phyloP scores from a whole-genome alignment of 2,888 invertebrate genomes.

The Scotopteryx bipunctaria region DNA sequence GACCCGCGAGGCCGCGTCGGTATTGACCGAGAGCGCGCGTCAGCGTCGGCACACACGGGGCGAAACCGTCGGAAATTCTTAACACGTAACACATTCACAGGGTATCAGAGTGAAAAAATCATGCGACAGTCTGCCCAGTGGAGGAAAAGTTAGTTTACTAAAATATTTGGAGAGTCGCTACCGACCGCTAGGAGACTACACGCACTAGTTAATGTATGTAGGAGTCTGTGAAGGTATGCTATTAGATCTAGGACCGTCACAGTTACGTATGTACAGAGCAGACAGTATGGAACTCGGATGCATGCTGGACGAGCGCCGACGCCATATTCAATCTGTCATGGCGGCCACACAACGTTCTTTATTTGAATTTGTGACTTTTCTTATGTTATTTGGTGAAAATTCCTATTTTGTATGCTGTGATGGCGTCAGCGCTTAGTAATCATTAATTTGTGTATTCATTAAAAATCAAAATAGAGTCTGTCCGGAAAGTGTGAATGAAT shows the following conservation, averaged over 20 bases:
- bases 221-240: slow-evolving; percentile 39
- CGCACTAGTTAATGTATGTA: slow-evolving; percentile 26
- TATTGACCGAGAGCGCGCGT: slow-evolving; percentile 41
- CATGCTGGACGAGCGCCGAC: slow-evolving; percentile 54
- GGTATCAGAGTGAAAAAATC: slow-evolving; percentile 60
- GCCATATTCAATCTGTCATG: slow-evolving; percentile 29
- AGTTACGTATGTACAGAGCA: slow-evolving; percentile 59
- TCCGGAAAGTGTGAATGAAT: slow-evolving; percentile 60
- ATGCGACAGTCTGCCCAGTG: slow-evolving; percentile 60
- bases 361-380: too few species aligned
- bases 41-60: slow-evolving; percentile 44
- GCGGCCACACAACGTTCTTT: too few species aligned
- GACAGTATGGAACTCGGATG: slow-evolving; percentile 54
- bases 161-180: slow-evolving; percentile 71
- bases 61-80: slow-evolving; percentile 48
- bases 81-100: slow-evolving; percentile 74
- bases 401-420: neutral
- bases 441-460: slow-evolving; percentile 45
- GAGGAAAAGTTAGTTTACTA: slow-evolving; percentile 53
- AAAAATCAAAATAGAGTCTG: slow-evolving; percentile 48
- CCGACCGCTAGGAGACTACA: slow-evolving; percentile 44
- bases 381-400: too few species aligned
- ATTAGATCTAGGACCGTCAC: slow-evolving; percentile 48
- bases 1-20: slow-evolving; percentile 38
- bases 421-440: slow-evolving; percentile 36